Evolutionary conservation across 2,113 vertebrate genomes (phyloP), one percentile per base, ranked within the genome.

Genomic region (Mandrillus leucophaeus): DNA sequence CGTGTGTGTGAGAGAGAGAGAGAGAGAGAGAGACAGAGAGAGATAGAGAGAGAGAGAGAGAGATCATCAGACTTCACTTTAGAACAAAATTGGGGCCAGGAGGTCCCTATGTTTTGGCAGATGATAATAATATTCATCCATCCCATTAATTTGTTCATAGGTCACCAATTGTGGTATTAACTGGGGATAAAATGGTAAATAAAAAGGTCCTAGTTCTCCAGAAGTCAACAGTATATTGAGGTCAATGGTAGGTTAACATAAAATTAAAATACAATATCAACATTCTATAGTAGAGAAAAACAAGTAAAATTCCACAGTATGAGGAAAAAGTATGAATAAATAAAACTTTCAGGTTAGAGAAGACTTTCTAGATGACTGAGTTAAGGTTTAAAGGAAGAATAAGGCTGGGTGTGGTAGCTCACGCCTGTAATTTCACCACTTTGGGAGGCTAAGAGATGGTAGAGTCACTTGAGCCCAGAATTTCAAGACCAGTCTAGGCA

Each of bases 11-110:
- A 2, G 68, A 0, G 45, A 12, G 48, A 48, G 48, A 48, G 48
- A 50, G 2, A 48, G 12, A 48, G 2, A 48, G 11, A 48, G 48
- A 48, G 11, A 48, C 0, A 50, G 0, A 50, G 3, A 50, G 3
- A 48, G 10, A 48, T 0, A 48, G 48, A 50, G 48, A 50, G 48
- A 50, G 12, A 48, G 48, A 50, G 12, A 50, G 48, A 50, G 48
- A 50, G 40, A 32, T 50, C 3, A 50, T 30, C 25, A 50, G 27
- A 32, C 25, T 78, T 76, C 22, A 48, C 48, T 55, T 88, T 23
- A 72, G 35, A 55, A 73, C 5, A 9, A 52, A 87, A 72, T 70
- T 70, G n/a, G 50, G 85, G 27, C 55, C 30, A 4, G 35, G 8
- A 27, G 6, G 3, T 35, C 27, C 10, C 45, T 22, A 17, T 59